A percentile compares a stretch with the other conserved stretches of the same genome.
Conservation (phyloP, 2,888 invertebrate species). For the Heliconius erato region DNA sequence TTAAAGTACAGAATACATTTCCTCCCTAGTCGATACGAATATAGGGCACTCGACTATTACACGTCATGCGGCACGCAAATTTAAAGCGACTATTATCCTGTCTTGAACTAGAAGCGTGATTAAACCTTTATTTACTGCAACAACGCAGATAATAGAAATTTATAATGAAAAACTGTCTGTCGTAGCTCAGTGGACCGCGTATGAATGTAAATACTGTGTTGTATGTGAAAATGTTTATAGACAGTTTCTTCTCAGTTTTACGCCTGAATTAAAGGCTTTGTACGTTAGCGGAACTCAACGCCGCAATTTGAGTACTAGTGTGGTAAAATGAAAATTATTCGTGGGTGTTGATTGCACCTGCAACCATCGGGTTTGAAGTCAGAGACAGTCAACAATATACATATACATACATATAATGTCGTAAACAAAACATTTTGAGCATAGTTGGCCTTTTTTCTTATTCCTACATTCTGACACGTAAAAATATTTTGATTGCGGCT, state of each 20-base stretch:
- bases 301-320: background rate
- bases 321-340: no score
- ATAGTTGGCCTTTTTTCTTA: background rate
- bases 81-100: conserved; percentile 18
- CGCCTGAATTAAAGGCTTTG: background rate
- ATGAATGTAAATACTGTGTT: no score
- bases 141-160: background rate
- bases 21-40: background rate
- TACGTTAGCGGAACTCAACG: background rate
- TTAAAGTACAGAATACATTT: background rate
- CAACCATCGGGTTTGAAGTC: no score
- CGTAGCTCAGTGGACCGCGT: no score
- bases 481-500: background rate
- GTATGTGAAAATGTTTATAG: no score
- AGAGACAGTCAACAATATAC: no score
- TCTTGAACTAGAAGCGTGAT: conserved; percentile 9
- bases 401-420: no score
- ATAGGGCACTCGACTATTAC: conserved; percentile 2
- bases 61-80: conserved; percentile 15
- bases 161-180: background rate
- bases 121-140: conserved; percentile 10
- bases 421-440: background rate
- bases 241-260: background rate
- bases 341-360: no score
- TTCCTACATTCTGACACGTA: background rate